These are phyloP conservation scores for Pycnomerus fuliginosus DNA, from an alignment of 2,888 invertebrate genomes.

Conservation along the genomic window DNA sequence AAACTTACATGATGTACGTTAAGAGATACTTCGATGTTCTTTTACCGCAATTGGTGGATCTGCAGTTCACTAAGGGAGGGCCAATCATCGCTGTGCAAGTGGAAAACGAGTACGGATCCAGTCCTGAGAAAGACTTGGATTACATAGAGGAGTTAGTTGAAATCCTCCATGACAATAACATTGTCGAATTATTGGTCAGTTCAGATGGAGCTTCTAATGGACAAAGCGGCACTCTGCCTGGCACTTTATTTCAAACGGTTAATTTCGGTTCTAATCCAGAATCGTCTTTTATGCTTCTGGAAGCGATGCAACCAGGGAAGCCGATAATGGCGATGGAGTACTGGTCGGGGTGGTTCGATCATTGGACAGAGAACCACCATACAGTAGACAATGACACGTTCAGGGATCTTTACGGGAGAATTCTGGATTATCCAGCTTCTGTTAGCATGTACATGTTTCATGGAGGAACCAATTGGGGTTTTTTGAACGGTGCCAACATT, in stretches of 20 bases:
- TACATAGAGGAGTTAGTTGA: conserved; percentile 50
- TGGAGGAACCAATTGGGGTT: conserved; percentile 85
- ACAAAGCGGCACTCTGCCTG: conserved; percentile 47
- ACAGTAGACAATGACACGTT: conserved; percentile 30
- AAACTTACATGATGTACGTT: conserved; percentile 52
- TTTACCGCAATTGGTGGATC: conserved; percentile 56
- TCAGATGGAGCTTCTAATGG: too few relatives aligned
- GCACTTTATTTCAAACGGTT: conserved; percentile 52
- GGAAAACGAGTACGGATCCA: conserved; percentile 92
- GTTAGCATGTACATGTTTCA: conserved; percentile 90
- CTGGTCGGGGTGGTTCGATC: conserved; percentile 64
- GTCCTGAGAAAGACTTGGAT: conserved; percentile 37
- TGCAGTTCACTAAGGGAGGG: conserved; percentile 68
- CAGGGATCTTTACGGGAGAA: conserved; percentile 31
- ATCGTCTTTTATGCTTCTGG: conserved; percentile 4
- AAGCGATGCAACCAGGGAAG: conserved; percentile 50
- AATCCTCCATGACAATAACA: conserved; percentile 43
- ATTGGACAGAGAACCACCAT: conserved; percentile 53
- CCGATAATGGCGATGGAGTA: conserved; percentile 62
- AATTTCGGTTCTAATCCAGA: conserved; percentile 53
- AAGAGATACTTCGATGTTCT: conserved; percentile 63
- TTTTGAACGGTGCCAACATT: conserved; percentile 45
- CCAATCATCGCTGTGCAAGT: conserved; percentile 78
- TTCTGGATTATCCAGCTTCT: conserved; percentile 47
- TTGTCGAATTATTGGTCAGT: conserved; percentile 54